Evolutionary conservation across 2,113 vertebrate genomes (phyloP), one percentile per base, ranked within the genome.

Genomic region (Chiloscyllium plagiosum): DNA sequence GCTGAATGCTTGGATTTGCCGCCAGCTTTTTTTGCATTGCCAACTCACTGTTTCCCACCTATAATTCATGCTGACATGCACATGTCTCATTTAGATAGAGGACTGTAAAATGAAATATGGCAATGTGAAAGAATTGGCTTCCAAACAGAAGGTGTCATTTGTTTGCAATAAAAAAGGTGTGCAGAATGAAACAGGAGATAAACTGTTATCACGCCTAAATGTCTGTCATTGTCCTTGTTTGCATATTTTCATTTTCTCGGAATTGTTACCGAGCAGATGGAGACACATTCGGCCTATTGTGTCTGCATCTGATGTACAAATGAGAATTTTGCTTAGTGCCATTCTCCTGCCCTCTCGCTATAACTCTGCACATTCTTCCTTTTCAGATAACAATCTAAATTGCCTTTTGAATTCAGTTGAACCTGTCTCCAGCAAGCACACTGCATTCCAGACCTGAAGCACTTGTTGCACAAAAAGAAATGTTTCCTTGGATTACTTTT

Each of bases 1-100:
- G 69, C 26, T 95, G 50, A 5, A 72, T 95, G 20, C 15, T 94
- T 94, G 37, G 47, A 69, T 94, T 95, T 95, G 68, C 66, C 76
- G 50, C 69, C 68, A 76, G 94, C 68, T 83, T 83, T 42, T 70
- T 70, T 70, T 95, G 13, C 68, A 70, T 47, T 76, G 50, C 68
- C 37, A 76, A 72, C 52, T 95, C 69, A 95, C 13, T 95, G 42
- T 95, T 95, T 95, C 69, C 68, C 24, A 72, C 22, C 72, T 29
- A 69, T 95, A 95, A 95, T 72, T 95, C 69, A 69, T 72, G 93
- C 29, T 72, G 93, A 72, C 93, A 95, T 50, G 10, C 37, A 72
- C 42, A 72, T 26, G 26, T 95, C 24, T 47, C 37, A 33, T 68
- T 26, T 95, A 26, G 68, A 70, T 95, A 1, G 66, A 95, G 22